Evolutionary conservation across 2,113 vertebrate species (phyloP).

Genomic region (Megaptera novaeangliae): DNA sequence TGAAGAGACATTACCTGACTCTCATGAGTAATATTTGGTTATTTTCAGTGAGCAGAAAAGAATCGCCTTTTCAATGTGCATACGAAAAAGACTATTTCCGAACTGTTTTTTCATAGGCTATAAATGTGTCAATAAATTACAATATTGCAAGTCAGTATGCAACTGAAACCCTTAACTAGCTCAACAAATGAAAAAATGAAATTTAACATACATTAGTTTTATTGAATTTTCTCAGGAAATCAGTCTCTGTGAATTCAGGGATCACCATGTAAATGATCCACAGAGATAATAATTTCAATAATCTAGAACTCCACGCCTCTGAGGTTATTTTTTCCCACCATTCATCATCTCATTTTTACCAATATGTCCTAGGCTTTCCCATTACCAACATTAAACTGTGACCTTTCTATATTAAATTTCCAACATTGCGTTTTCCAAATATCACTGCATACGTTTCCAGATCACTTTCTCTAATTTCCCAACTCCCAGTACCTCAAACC

Average conservation of each 20-base stretch:
- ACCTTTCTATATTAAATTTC: not conserved
- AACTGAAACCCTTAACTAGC: not conserved
- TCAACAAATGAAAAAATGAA: not conserved
- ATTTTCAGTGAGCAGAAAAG: not conserved
- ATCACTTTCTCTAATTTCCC: not conserved
- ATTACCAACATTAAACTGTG: not conserved
- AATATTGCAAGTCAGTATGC: not conserved
- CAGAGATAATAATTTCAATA: not conserved
- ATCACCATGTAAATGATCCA: not conserved
- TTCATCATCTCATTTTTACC: not conserved
- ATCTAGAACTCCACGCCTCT: not conserved
- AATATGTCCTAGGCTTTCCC: not conserved
- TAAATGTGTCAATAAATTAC: not conserved
- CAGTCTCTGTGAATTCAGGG: not conserved
- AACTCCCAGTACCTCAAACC: not conserved
- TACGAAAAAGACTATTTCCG: not conserved
- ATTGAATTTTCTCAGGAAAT: not conserved
- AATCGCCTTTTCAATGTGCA: not conserved
- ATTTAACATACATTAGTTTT: not conserved
- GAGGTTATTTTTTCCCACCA: not conserved
- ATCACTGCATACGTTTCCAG: not conserved
- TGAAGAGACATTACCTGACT: not conserved
- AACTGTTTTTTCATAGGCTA: not conserved
- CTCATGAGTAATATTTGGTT: not conserved
- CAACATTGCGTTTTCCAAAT: not conserved